Base-by-base conservation (phyloP, 2,888 invertebrate genomes). In the Muschampia plurimacula region DNA sequence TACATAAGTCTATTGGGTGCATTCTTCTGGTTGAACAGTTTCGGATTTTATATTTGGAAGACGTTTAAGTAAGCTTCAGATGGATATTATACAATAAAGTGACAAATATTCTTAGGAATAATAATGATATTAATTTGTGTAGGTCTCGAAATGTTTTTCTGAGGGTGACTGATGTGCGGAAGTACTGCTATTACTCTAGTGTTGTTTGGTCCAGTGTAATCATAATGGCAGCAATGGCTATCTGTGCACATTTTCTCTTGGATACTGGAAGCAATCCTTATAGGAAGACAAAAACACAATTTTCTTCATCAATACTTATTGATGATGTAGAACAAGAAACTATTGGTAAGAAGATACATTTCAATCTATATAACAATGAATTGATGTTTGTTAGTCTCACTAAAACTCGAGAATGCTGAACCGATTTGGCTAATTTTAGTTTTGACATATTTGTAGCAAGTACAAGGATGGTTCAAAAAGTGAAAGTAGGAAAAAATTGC, bases 21-120 rank as follows among this genome's bases (percentile, higher is more conserved):
- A 67, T 98, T 97, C 89, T 97, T 98, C 84, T 98, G 98, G 98
- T 90, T 98, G 3, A 98, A 97, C 79, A 97, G 97, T 84, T 95
- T 97, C 76, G 98, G 97, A 67, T 98, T 97, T 85, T 98, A 98
- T 85, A 97, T 98, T 76, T 98, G 98, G 98, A 97, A 96, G 86
- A 98, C 97, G 1, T 98, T 98, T 84, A 96, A 96, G 96, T 96
- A 91, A 92, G 94, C 80, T 68, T 73, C 69, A 67, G 3, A 75
- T 46, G 72, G 49, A 68, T 65, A 55, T n/a, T 69, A 70, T 74
- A 49, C 69, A 28, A 36, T 72, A 5, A 67, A 44, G 32, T 72
- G 32, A 67, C 67, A 62, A 44, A 72, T 72, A 66, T 74, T 64
- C 63, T 67, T 73, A 76, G 68, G 15, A 52, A 66, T 74, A 66